Percentiles rank a stretch among this genome's conserved stretches.
These are phyloP conservation scores for Polydrusus tereticollis DNA, from an alignment of 2,888 invertebrate genomes.

Conservation along the genomic window DNA sequence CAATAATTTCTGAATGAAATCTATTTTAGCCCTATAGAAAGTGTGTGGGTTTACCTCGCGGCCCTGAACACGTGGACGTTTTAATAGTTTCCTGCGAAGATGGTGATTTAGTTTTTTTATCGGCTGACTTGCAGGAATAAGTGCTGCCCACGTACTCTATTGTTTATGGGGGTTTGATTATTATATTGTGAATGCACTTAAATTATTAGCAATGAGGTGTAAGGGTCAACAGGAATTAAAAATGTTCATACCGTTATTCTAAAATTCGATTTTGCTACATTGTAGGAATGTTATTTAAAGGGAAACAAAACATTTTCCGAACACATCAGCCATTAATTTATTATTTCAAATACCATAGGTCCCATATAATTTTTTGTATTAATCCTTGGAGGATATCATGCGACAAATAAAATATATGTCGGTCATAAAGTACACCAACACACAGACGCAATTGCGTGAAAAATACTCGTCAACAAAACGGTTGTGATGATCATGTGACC, in stretches of 20 bases:
- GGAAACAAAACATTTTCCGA: too few relatives aligned
- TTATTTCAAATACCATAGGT: too few relatives aligned
- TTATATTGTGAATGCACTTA: slow-evolving; percentile 30
- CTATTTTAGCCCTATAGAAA: slow-evolving; percentile 39
- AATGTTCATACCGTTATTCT: neutral
- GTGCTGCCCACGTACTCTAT: slow-evolving; percentile 43
- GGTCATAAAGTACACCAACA: neutral
- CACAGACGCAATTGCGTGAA: neutral
- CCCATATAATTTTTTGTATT: neutral
- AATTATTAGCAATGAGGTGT: slow-evolving; percentile 34
- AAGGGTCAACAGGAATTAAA: slow-evolving; percentile 25
- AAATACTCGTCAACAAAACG: neutral
- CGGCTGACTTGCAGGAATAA: slow-evolving; percentile 44
- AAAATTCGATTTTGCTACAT: too few relatives aligned
- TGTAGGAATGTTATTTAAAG: too few relatives aligned
- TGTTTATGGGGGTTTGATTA: slow-evolving; percentile 45
- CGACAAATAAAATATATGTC: neutral
- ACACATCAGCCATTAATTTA: too few relatives aligned
- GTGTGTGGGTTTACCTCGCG: slow-evolving; percentile 46
- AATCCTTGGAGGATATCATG: neutral
- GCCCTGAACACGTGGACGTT: slow-evolving; percentile 54
- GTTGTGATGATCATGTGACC: neutral
- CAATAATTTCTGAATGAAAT: slow-evolving; percentile 37
- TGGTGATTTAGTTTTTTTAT: slow-evolving; percentile 54
- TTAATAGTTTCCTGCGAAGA: slow-evolving; percentile 57